Base-by-base conservation (phyloP, 2,888 invertebrate genomes). In the Leucania comma region DNA sequence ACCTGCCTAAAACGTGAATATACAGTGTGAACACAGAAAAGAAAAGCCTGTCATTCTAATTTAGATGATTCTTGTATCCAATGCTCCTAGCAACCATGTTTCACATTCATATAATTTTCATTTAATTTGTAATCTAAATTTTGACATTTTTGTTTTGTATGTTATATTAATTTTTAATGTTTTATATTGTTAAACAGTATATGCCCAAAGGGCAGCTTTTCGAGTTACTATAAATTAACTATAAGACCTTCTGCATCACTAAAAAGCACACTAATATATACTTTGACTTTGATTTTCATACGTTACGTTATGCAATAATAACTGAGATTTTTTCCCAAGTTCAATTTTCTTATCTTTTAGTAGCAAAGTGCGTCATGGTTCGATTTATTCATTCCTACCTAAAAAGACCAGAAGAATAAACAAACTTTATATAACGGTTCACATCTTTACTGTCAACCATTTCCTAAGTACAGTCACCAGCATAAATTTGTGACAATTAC, bases 381-480 rank as follows among this genome's bases (percentile, higher is more conserved):
- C 8, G 57, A 32, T 57, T 35, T 8, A 14, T 35, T 35, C 6
- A 22, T 22, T 14, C 0, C 12, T 56, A 32, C 35, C 14, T 22
- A 57, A 22, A 29, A 54, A n/a, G 20, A 4, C 20, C 4, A 22
- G 20, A 20, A 53, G 9, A n/a, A 54, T 54, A 32, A 29, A 54
- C n/a, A 56, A 22, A n/a, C 14, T 56, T n/a, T n/a, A 22, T 56
- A 12, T 24, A 53, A 54, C 26, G 5, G 20, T 54, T 54, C 29
- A 54, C 54, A 29, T 35, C 35, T 56, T n/a, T 22, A 57, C 22
- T 57, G 57, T 57, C 14, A 57, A 57, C 14, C n/a, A 32, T 56
- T 22, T 35, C n/a, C 32, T 35, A 14, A 14, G 56, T 35, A 56
- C 56, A 56, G 22, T 22, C 32, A 56, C 2, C 0, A 8, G 56